Conservation (phyloP, 2,797 vertebrate species). For the Sebastes minor region DNA sequence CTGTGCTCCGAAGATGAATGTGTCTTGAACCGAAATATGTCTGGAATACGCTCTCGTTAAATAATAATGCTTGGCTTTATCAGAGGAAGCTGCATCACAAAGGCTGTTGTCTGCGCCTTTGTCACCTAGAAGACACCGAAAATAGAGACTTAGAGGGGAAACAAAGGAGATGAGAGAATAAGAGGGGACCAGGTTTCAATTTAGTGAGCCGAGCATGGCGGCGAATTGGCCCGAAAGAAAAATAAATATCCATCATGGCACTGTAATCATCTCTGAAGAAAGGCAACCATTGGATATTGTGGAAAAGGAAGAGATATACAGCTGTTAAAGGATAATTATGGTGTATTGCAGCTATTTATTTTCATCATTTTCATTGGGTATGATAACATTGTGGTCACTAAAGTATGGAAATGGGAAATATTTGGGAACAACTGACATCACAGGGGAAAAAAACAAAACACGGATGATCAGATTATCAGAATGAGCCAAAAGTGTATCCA, state of each 20-base stretch:
- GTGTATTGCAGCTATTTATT: not conserved
- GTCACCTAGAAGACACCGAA: conserved; percentile 26
- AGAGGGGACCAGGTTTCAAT: conserved; percentile 22
- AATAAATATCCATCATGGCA: not conserved
- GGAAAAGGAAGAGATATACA: not conserved
- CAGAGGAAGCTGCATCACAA: conserved; percentile 8
- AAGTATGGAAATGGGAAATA: not conserved
- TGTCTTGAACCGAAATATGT: conserved; percentile 47
- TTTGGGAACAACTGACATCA: not conserved
- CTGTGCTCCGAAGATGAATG: conserved; percentile 44
- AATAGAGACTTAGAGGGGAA: conserved; percentile 9
- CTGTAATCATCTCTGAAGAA: not conserved
- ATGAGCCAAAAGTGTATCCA: not conserved
- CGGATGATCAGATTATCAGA: not conserved
- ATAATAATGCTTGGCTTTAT: conserved; percentile 50
- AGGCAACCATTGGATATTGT: not conserved
- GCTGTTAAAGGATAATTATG: not conserved
- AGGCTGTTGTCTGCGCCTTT: conserved; percentile 21
- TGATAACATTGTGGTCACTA: not conserved
- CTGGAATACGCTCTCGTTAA: conserved; percentile 32
- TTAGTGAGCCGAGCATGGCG: not conserved
- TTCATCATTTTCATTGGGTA: not conserved
- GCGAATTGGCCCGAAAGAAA: conserved; percentile 3
- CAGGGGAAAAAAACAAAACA: not conserved
- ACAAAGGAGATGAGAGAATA: conserved; percentile 36